Conservation (phyloP, 2,113 vertebrate genomes). For the Campylomormyrus numenius region DNA sequence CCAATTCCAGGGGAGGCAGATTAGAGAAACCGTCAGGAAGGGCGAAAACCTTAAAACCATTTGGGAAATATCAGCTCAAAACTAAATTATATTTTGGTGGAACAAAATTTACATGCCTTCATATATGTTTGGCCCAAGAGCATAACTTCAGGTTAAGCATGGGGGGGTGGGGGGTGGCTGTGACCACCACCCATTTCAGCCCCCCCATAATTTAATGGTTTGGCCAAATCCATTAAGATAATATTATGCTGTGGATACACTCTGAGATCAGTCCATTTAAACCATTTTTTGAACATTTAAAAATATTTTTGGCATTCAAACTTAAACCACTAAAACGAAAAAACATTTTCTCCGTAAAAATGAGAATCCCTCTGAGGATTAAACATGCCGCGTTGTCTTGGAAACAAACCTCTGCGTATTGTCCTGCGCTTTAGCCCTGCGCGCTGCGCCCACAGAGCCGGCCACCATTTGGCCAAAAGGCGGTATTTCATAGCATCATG, state of each 20-base stretch:
- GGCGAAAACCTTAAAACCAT: background rate
- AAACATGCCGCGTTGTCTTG: background rate
- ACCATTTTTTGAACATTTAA: background rate
- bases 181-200: no score
- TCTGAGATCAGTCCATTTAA: background rate
- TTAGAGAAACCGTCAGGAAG: background rate
- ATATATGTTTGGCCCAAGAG: background rate
- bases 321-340: background rate
- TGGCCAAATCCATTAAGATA: background rate
- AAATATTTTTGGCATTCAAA: background rate
- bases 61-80: background rate
- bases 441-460: background rate
- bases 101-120: background rate
- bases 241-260: background rate
- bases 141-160: no score
- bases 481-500: background rate
- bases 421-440: background rate
- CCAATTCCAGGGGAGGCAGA: no score
- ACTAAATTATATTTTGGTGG: background rate
- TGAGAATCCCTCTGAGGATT: background rate
- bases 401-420: background rate
- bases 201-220: background rate
- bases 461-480: background rate
- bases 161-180: no score
- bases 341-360: background rate